Conservation (phyloP, 1,140 invertebrate genomes). For the Penaeus japonicus region DNA sequence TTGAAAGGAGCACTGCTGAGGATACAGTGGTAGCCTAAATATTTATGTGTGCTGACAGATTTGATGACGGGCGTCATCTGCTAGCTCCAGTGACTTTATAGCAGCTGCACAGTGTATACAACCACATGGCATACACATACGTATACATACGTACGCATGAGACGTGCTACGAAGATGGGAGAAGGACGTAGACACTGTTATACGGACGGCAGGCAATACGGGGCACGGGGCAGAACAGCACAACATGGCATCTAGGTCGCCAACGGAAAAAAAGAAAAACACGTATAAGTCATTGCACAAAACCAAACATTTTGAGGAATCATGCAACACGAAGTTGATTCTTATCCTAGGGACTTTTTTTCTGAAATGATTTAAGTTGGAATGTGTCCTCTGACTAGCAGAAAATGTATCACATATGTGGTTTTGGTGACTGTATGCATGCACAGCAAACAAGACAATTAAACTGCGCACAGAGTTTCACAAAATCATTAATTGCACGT, state of each 20-base stretch:
- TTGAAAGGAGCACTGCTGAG: conserved; percentile 45
- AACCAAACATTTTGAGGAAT: conserved; percentile 37
- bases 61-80: conserved; percentile 42
- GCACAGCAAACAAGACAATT: conserved; percentile 32
- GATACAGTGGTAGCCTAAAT: conserved; percentile 21
- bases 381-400: conserved; percentile 48
- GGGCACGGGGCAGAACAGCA: conserved; percentile 55
- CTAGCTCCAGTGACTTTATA: conserved; percentile 44
- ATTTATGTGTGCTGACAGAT: conserved; percentile 41
- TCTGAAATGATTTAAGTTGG: conserved; percentile 23
- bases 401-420: conserved; percentile 45
- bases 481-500: neutral
- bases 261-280: conserved; percentile 56
- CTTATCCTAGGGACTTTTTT: conserved; percentile 31
- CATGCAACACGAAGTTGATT: conserved; percentile 36
- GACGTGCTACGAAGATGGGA: conserved; percentile 57
- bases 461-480: conserved; percentile 15
- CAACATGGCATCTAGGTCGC: conserved; percentile 58
- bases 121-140: conserved; percentile 53
- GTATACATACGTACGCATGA: conserved; percentile 58
- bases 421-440: conserved; percentile 34
- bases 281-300: conserved; percentile 52
- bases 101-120: conserved; percentile 56
- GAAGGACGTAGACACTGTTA: conserved; percentile 59
- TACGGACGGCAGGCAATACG: conserved; percentile 58